These are phyloP conservation scores for mouse (Mus musculus) DNA, from an alignment of 2,113 vertebrate genomes.

Conservation along the genomic window GRCm39 chr4:141537501-141538000, in stretches of 20 bases:
- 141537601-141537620: not conserved
- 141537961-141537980: not conserved
- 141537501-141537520: not conserved
- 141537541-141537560: fast-evolving
- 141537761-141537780: not conserved
- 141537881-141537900: no score
- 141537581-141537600: fast-evolving
- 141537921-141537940: not conserved
- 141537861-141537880: fast-evolving
- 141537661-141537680: not conserved
- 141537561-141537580: not conserved
- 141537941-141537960: not conserved
- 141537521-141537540: not conserved
- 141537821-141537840: not conserved
- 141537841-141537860: not conserved
- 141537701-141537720: fast-evolving
- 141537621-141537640: not conserved
- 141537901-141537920: no score
- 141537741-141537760: fast-evolving
- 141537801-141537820: no score
- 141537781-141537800: not conserved
- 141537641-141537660: not conserved
- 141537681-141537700: not conserved
- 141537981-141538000: not conserved
- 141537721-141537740: not conserved